phyloP scores from a whole-genome alignment of 2,797 vertebrate genomes.

The Decapterus maruadsi region DNA sequence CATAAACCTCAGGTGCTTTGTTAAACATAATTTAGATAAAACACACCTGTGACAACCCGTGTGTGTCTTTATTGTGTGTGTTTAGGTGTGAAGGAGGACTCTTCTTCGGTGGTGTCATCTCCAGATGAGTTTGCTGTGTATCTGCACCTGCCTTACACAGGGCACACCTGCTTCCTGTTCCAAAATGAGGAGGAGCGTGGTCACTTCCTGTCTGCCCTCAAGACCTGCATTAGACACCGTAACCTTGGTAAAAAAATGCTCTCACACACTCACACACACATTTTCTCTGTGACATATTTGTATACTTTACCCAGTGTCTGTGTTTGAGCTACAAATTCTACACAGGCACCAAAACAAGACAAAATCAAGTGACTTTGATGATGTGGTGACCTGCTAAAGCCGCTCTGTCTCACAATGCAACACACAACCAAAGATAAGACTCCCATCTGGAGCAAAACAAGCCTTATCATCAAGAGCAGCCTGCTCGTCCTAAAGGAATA shows the following conservation, averaged over 20 bases:
- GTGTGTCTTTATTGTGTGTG: constrained; percentile 13
- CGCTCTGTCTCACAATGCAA: not conserved
- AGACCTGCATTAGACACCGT: constrained; percentile 89
- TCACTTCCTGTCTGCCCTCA: constrained; percentile 85
- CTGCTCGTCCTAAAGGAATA: not conserved
- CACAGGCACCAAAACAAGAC: no score
- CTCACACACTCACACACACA: not conserved
- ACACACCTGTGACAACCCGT: constrained; percentile 15
- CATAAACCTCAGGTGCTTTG: not conserved
- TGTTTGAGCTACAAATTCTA: not conserved
- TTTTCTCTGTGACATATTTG: not conserved
- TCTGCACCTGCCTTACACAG: constrained; percentile 88
- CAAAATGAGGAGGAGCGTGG: constrained; percentile 78
- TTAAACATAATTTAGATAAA: not conserved
- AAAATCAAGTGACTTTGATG: not conserved
- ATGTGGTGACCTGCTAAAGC: no score
- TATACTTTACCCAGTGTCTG: not conserved
- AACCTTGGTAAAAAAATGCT: constrained; percentile 85
- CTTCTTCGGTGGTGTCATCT: constrained; percentile 68
- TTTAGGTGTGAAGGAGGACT: constrained; percentile 87
- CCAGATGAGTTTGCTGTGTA: constrained; percentile 88
- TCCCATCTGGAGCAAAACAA: no score
- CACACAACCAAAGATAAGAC: not conserved
- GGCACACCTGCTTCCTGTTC: constrained; percentile 90
- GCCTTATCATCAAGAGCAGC: not conserved